A percentile compares a stretch with the other conserved stretches of the same genome.
Conservation (phyloP, 2,888 invertebrate genomes). For the Cepaea hortensis region DNA sequence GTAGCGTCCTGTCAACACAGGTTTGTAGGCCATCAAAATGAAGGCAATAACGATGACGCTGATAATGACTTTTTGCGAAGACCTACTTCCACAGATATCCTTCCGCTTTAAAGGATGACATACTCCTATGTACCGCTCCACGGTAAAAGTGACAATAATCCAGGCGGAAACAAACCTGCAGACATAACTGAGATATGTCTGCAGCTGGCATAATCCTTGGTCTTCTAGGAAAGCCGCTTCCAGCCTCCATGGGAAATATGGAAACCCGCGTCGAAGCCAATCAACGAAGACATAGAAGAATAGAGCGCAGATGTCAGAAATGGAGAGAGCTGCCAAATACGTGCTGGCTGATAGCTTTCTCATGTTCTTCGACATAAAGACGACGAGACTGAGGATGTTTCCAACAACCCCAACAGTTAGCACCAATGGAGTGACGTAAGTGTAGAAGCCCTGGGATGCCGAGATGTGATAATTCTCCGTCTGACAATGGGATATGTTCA, state of each 20-base stretch:
- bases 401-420: constrained; percentile 86
- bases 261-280: constrained; percentile 69
- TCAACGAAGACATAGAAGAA: constrained; percentile 78
- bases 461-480: background rate
- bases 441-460: constrained; percentile 72
- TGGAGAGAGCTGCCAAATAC: constrained; percentile 87
- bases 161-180: constrained; percentile 72
- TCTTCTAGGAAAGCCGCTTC: constrained; percentile 56
- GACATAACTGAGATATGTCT: constrained; percentile 80
- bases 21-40: constrained; percentile 67
- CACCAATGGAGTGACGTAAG: constrained; percentile 85
- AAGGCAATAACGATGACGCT: constrained; percentile 58
- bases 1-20: constrained; percentile 63
- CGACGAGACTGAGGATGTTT: constrained; percentile 84
- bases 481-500: background rate
- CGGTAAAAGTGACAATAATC: constrained; percentile 72
- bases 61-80: constrained; percentile 55
- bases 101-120: constrained; percentile 70
- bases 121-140: constrained; percentile 72
- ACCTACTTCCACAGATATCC: constrained; percentile 57
- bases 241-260: constrained; percentile 47
- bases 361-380: constrained; percentile 85
- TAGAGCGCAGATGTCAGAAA: constrained; percentile 84
- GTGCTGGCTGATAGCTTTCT: constrained; percentile 84
- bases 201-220: constrained; percentile 78